A percentile compares a stretch with the other conserved stretches of the same genome.
Conservation (phyloP, 2,113 vertebrate genomes). For the Hassar affinis region DNA sequence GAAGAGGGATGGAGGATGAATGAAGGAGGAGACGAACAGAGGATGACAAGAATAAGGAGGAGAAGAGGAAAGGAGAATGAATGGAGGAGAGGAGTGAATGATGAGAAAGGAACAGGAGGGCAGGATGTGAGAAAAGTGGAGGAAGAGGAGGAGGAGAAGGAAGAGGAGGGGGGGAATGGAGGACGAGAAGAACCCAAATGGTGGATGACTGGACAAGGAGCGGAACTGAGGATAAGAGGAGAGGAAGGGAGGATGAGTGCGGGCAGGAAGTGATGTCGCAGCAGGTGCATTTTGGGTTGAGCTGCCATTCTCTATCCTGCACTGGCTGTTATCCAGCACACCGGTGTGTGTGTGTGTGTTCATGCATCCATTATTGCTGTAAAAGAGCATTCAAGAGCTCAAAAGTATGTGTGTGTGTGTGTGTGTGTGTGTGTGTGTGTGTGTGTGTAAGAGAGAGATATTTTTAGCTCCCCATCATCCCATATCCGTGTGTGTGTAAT, state of each 20-base stretch:
- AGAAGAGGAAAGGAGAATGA: not conserved
- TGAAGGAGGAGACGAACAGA: not conserved
- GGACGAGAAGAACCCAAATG: not conserved
- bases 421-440: not conserved
- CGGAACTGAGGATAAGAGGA: constrained; percentile 32
- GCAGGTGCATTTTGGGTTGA: constrained; percentile 45
- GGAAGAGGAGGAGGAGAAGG: not conserved
- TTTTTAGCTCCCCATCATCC: constrained; percentile 43
- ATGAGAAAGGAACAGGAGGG: not conserved
- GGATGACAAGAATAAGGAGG: not conserved
- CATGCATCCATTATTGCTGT: not conserved
- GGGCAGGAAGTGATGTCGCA: not conserved
- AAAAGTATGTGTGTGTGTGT: constrained; percentile 6
- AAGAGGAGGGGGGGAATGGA: not conserved
- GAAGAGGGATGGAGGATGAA: not conserved
- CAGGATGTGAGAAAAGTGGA: not conserved
- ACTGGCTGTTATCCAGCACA: constrained; percentile 1
- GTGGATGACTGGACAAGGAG: not conserved
- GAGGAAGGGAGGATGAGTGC: constrained; percentile 23
- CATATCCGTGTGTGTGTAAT: constrained; percentile 23
- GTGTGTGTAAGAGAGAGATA: not conserved
- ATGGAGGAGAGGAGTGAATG: not conserved
- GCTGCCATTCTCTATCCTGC: constrained; percentile 24
- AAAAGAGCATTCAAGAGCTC: not conserved
- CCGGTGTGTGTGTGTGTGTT: constrained; percentile 33